These are phyloP conservation scores for Papilio protenor DNA, from an alignment of 2,888 invertebrate genomes.

Conservation along the genomic window DNA sequence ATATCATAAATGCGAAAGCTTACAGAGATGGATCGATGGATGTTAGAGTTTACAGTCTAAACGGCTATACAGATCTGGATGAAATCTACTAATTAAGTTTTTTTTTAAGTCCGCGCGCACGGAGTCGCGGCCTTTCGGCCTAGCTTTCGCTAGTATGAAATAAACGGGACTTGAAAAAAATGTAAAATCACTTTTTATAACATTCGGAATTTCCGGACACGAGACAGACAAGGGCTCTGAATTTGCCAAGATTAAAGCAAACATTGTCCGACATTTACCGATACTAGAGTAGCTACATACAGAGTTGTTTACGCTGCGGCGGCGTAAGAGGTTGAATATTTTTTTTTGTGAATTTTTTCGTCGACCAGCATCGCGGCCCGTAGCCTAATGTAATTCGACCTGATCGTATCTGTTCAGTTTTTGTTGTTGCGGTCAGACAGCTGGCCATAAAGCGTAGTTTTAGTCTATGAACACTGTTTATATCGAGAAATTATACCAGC, in stretches of 20 bases:
- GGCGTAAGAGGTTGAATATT: constrained; percentile 60
- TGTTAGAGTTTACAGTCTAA: too few species aligned
- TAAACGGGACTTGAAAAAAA: neutral
- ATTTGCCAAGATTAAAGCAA: constrained; percentile 8
- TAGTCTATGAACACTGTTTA: constrained; percentile 66
- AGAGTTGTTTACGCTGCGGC: constrained; percentile 68
- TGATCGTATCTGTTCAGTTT: constrained; percentile 81
- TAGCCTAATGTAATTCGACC: constrained; percentile 81
- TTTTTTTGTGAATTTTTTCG: constrained; percentile 67
- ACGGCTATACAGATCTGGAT: too few species aligned
- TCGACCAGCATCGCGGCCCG: constrained; percentile 60
- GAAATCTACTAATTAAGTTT: too few species aligned
- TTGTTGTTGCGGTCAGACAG: constrained; percentile 82
- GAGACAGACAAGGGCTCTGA: constrained; percentile 18
- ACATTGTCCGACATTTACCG: constrained; percentile 23
- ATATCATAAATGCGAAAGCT: too few species aligned
- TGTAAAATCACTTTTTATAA: neutral
- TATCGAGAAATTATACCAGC: constrained; percentile 51
- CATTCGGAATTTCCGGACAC: constrained; percentile 25
- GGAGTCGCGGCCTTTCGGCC: too few species aligned
- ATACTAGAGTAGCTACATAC: constrained; percentile 29
- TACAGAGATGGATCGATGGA: too few species aligned
- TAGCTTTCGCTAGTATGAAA: neutral
- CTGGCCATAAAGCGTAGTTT: constrained; percentile 67
- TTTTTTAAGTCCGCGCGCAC: too few species aligned